These are phyloP conservation scores for Melinopterus prodromus DNA, from an alignment of 2,888 invertebrate genomes.

Conservation along the genomic window DNA sequence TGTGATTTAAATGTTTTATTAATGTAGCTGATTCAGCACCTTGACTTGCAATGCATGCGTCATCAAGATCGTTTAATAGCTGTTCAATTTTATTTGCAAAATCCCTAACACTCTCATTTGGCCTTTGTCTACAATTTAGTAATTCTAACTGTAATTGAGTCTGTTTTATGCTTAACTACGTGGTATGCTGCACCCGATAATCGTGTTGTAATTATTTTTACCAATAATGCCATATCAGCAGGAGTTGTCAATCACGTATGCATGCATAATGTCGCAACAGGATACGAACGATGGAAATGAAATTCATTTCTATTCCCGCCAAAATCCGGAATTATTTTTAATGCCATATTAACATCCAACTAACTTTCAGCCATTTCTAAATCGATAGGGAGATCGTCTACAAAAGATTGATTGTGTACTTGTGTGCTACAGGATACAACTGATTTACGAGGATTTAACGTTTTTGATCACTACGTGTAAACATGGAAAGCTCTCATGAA, in stretches of 20 bases:
- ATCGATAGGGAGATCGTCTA: no score
- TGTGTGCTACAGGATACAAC: no score
- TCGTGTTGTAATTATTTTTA: constrained; percentile 11
- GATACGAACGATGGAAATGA: neutral
- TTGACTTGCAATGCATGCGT: constrained; percentile 11
- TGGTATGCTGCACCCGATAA: constrained; percentile 16
- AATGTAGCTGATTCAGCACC: neutral
- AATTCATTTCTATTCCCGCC: neutral
- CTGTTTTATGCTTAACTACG: constrained; percentile 19
- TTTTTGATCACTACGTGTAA: no score
- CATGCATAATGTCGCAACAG: constrained; percentile 6
- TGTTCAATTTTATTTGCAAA: constrained; percentile 11
- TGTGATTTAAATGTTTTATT: neutral
- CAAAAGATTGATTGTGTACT: no score
- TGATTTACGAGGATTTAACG: no score
- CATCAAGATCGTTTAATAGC: neutral
- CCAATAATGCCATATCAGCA: neutral
- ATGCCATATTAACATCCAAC: neutral
- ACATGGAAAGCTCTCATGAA: no score
- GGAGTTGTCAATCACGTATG: neutral
- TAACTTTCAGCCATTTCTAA: no score
- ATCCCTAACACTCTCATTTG: constrained; percentile 14
- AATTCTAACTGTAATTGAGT: constrained; percentile 17
- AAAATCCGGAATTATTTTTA: constrained; percentile 17
- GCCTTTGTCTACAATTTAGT: neutral